phyloP scores from a whole-genome alignment of 2,113 vertebrate genomes.

The Sclerurus mexicanus region DNA sequence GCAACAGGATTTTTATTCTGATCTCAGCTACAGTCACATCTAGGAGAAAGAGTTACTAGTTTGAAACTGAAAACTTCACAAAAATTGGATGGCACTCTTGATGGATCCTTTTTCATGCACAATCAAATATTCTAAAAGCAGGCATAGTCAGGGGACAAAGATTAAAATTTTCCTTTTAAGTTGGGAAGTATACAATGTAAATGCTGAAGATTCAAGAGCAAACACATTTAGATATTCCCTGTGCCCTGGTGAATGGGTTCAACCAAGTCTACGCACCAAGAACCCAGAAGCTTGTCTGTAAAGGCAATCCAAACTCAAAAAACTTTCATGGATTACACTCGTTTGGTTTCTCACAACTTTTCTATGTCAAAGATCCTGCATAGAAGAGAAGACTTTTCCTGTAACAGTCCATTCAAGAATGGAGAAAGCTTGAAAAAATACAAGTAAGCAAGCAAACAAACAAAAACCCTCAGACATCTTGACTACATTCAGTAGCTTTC shows the following conservation, averaged over 20 bases:
- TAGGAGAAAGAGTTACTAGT: neutral
- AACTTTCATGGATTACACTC: neutral
- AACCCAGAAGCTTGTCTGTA: neutral
- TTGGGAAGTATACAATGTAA: neutral
- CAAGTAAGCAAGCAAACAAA: neutral
- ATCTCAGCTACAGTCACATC: neutral
- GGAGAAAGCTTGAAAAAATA: neutral
- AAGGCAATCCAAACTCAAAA: neutral
- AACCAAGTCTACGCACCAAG: neutral
- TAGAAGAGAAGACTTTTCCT: neutral
- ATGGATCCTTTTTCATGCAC: neutral
- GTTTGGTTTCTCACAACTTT: neutral
- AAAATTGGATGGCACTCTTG: neutral
- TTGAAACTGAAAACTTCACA: neutral
- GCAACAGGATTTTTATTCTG: neutral
- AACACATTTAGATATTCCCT: neutral
- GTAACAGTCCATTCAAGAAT: neutral
- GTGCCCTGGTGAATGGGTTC: neutral
- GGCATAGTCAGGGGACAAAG: neutral
- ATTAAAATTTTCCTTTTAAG: neutral
- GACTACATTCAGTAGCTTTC: neutral
- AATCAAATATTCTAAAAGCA: neutral
- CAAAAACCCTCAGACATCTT: neutral
- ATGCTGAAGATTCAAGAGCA: neutral
- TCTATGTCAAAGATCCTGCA: neutral